Percentiles rank a stretch among this genome's conserved stretches.
Evolutionary conservation across 2,888 invertebrate species (phyloP).

Genomic region (Tetrapedia diversipes): DNA sequence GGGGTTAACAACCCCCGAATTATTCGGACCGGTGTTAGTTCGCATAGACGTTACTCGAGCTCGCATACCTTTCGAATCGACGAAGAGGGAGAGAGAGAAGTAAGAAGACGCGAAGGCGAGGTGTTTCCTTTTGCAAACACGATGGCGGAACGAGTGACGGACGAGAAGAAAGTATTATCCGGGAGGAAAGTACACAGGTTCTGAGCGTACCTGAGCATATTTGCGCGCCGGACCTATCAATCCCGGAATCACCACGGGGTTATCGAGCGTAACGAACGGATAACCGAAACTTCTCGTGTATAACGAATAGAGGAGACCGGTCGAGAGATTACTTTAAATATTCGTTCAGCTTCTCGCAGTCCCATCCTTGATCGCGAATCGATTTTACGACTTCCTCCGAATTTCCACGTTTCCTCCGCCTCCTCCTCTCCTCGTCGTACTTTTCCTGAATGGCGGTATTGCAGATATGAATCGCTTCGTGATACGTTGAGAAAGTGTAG

Average conservation of each 20-base stretch:
- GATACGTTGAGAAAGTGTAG: slow-evolving; percentile 90
- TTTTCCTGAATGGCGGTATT: slow-evolving; percentile 94
- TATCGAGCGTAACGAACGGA: slow-evolving; percentile 55
- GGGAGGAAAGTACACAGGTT: slow-evolving; percentile 12
- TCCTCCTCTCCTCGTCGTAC: slow-evolving; percentile 83
- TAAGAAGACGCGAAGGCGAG: fast-evolving
- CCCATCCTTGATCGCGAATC: slow-evolving; percentile 76
- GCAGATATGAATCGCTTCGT: slow-evolving; percentile 91
- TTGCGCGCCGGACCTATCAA: slow-evolving; percentile 57
- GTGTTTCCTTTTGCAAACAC: slow-evolving; percentile 1
- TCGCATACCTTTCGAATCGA: neutral
- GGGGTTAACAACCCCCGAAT: too few species aligned
- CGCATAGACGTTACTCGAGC: too few species aligned
- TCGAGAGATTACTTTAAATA: slow-evolving; percentile 79
- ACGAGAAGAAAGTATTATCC: neutral
- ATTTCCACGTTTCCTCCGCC: slow-evolving; percentile 60
- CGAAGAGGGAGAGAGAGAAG: neutral
- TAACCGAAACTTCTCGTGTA: slow-evolving; percentile 55
- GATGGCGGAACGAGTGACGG: neutral
- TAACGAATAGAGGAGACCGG: slow-evolving; percentile 4
- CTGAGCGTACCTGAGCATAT: slow-evolving; percentile 48
- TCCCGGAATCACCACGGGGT: slow-evolving; percentile 39
- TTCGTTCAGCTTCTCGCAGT: slow-evolving; percentile 79
- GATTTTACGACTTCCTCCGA: slow-evolving; percentile 56
- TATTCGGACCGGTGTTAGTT: neutral